Conservation (phyloP, 2,888 invertebrate genomes). For the Eudasyphora cyanicolor region DNA sequence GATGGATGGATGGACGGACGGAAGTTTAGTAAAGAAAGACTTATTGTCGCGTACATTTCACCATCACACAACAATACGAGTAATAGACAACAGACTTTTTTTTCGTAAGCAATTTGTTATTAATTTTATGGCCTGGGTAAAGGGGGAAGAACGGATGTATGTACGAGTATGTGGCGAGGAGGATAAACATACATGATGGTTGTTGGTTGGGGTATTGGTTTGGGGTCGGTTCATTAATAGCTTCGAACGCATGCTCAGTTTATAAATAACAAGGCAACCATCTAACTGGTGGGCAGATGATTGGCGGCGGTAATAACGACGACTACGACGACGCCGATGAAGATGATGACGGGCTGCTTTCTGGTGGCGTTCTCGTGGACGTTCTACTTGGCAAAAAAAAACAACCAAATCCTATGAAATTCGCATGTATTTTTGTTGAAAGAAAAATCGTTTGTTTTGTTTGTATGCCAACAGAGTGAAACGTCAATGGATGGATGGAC, state of each 20-base stretch:
- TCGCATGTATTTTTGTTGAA: conserved; percentile 4
- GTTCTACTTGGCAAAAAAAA: background rate
- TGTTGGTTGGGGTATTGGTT: background rate
- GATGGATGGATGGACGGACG: background rate
- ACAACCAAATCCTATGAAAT: conserved; percentile 16
- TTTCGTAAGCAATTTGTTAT: background rate
- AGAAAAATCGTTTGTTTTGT: conserved; percentile 17
- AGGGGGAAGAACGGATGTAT: too few species aligned
- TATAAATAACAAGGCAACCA: background rate
- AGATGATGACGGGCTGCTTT: background rate
- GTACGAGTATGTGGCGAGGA: too few species aligned
- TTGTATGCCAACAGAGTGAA: background rate
- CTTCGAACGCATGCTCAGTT: conserved; percentile 19
- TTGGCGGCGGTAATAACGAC: background rate
- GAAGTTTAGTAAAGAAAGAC: background rate
- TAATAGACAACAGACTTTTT: background rate
- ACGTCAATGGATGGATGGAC: conserved; percentile 20
- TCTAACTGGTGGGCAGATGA: background rate
- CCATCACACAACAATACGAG: background rate
- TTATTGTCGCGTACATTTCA: background rate
- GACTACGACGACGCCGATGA: background rate
- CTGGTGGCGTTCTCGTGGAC: background rate
- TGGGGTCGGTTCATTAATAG: background rate
- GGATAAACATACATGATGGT: too few species aligned
- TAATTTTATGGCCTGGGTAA: background rate